A percentile compares a stretch with the other conserved stretches of the same genome.
Conservation (phyloP, 2,888 invertebrate genomes). For the Andrena marginata region DNA sequence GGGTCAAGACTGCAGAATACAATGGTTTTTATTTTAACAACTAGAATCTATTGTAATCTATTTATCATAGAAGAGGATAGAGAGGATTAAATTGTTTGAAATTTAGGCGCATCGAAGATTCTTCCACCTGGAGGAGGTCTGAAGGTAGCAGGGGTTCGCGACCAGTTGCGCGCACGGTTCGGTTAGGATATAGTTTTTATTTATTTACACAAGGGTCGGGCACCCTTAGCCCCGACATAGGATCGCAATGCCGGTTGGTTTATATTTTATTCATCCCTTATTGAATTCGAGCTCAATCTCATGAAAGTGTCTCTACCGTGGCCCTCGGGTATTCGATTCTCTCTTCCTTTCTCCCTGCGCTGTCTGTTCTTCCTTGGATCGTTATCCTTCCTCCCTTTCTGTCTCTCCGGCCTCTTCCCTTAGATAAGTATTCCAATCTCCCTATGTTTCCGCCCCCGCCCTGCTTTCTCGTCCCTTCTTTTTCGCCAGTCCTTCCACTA, state of each 20-base stretch:
- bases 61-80: too few species aligned
- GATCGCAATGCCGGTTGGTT: conserved; percentile 76
- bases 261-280: conserved; percentile 85
- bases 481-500: conserved; percentile 23
- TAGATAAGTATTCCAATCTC: conserved; percentile 78
- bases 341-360: conserved; percentile 59
- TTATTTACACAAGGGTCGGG: conserved; percentile 79
- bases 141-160: conserved; percentile 17
- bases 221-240: conserved; percentile 77
- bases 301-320: conserved; percentile 81
- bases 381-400: conserved; percentile 58
- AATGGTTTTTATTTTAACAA: too few species aligned
- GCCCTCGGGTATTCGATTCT: conserved; percentile 50
- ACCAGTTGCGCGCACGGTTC: conserved; percentile 36
- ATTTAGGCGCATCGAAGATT: conserved; percentile 14
- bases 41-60: too few species aligned
- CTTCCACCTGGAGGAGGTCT: neutral
- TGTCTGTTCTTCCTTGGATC: conserved; percentile 62
- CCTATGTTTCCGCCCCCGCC: conserved; percentile 68
- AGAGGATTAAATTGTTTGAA: conserved; percentile 48
- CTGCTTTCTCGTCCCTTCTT: conserved; percentile 5
- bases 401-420: conserved; percentile 66
- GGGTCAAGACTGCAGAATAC: too few species aligned
- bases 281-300: conserved; percentile 85
- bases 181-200: conserved; percentile 76